Conservation (phyloP, 2,888 invertebrate genomes). For the Leucophenga montana region DNA sequence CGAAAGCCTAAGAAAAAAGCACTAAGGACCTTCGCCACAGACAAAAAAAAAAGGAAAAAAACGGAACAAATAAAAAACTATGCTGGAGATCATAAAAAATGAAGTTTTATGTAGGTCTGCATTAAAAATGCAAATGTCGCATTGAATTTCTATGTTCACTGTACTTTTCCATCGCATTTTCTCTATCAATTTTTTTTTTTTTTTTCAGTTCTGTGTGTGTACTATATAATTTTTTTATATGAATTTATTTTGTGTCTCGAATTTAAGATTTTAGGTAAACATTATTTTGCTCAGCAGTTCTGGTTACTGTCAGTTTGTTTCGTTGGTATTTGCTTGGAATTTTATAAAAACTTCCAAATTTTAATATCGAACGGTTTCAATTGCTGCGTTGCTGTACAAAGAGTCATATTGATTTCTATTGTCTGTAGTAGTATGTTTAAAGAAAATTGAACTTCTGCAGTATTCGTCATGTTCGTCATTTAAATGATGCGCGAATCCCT, state of each 20-base stretch:
- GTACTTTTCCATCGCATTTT: conserved; percentile 12
- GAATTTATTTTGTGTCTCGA: conserved; percentile 33
- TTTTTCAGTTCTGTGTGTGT: conserved; percentile 37
- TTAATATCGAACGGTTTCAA: conserved; percentile 2
- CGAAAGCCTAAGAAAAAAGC: neutral
- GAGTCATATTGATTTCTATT: no score
- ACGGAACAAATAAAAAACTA: conserved; percentile 48
- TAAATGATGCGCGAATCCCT: no score
- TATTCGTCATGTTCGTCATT: no score
- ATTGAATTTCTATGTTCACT: conserved; percentile 48
- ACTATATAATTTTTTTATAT: neutral
- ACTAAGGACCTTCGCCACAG: conserved; percentile 7
- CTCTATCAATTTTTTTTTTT: conserved; percentile 6
- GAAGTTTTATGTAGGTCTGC: conserved; percentile 56
- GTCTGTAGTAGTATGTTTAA: no score
- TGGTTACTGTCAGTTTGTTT: conserved; percentile 6
- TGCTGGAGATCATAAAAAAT: conserved; percentile 54
- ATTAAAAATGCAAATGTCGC: conserved; percentile 71
- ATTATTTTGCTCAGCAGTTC: conserved; percentile 36
- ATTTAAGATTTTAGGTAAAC: conserved; percentile 66
- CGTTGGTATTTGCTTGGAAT: neutral
- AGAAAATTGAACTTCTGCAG: no score
- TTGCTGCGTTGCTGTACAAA: no score
- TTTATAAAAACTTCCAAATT: neutral
- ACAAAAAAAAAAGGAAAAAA: conserved; percentile 38